Evolutionary conservation across 2,888 invertebrate species (phyloP).

Genomic region (Rosalia funebris): DNA sequence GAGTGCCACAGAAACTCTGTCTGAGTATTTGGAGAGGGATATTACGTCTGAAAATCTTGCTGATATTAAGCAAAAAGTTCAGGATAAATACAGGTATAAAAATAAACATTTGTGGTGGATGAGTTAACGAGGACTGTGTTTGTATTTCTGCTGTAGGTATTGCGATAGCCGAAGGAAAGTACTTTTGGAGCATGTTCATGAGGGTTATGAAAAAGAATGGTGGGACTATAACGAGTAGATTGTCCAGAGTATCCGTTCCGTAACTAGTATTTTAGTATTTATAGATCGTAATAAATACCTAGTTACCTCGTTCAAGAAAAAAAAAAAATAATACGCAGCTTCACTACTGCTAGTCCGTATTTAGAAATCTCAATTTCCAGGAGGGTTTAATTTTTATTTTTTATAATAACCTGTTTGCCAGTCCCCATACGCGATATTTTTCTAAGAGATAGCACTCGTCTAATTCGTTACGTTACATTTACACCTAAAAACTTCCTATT

Average conservation of each 20-base stretch:
- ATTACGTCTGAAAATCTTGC: slow-evolving; percentile 96
- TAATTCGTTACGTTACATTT: not conserved
- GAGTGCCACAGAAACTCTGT: slow-evolving; percentile 95
- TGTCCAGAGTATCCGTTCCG: slow-evolving; percentile 46
- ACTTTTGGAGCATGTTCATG: slow-evolving; percentile 95
- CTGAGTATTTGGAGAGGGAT: slow-evolving; percentile 97
- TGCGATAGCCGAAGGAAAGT: slow-evolving; percentile 97
- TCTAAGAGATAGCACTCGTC: not conserved
- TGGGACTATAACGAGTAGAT: slow-evolving; percentile 93
- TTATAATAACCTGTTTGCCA: slow-evolving; percentile 25
- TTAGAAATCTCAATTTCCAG: slow-evolving; percentile 32
- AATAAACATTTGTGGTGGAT: slow-evolving; percentile 20
- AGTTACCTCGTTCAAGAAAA: slow-evolving; percentile 47
- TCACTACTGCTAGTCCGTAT: slow-evolving; percentile 36
- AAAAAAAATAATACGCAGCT: slow-evolving; percentile 36
- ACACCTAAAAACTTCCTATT: not conserved
- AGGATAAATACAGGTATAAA: slow-evolving; percentile 91
- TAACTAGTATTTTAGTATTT: slow-evolving; percentile 50
- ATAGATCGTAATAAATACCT: slow-evolving; percentile 47
- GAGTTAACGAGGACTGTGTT: slow-evolving; percentile 13
- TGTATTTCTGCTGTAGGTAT: slow-evolving; percentile 75
- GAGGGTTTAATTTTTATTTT: slow-evolving; percentile 31
- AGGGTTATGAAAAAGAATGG: slow-evolving; percentile 98
- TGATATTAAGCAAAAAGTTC: slow-evolving; percentile 98
- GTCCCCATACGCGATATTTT: too few relatives aligned